Conservation (phyloP, 2,888 invertebrate species). For the Cephus rjabovi region DNA sequence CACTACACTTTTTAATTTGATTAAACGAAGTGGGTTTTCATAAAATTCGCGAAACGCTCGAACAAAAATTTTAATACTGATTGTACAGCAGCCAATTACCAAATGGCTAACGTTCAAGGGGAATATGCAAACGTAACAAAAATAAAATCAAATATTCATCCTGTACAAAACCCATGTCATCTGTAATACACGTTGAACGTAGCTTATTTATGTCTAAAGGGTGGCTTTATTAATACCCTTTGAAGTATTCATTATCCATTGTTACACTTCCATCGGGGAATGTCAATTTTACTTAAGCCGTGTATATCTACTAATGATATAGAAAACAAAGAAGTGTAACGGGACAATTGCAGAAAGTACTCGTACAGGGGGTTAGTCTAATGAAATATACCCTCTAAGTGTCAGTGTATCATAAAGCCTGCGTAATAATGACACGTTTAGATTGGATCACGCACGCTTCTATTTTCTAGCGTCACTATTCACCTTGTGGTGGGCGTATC, state of each 20-base stretch:
- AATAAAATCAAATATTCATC: not conserved
- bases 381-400: not conserved
- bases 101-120: not conserved
- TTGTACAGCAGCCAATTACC: not conserved
- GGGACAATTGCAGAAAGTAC: not conserved
- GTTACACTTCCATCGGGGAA: not conserved
- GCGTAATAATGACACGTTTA: not conserved
- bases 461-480: not conserved
- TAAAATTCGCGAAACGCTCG: conserved; percentile 14
- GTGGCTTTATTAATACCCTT: not conserved
- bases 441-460: not conserved
- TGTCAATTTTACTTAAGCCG: too few species aligned
- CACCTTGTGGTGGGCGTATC: not conserved
- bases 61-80: not conserved
- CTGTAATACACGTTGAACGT: not conserved
- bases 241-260: not conserved
- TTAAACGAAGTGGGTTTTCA: conserved; percentile 30
- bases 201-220: not conserved
- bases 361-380: not conserved
- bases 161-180: not conserved
- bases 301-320: not conserved
- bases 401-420: not conserved
- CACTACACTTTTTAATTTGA: conserved; percentile 24
- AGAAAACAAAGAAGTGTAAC: not conserved
- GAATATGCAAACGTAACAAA: not conserved